Base-by-base conservation (phyloP, 2,797 vertebrate genomes). In the Scomberomorus guttatus region DNA sequence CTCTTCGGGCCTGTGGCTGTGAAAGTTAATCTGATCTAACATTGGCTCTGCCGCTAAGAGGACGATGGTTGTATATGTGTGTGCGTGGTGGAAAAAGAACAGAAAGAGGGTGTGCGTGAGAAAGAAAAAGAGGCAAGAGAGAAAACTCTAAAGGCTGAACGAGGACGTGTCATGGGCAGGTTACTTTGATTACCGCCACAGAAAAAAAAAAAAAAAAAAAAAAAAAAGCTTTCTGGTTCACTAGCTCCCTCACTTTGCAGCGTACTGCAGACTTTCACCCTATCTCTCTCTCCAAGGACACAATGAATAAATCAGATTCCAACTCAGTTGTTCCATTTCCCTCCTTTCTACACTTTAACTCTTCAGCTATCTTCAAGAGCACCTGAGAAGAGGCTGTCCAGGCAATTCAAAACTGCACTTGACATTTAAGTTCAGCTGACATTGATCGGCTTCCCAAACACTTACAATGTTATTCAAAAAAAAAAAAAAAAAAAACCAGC, bases 321-420 rank as follows among this genome's bases (percentile, higher is more conserved):
- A 75, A 94, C 96, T 18, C 96, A 97, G 94, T 96, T 88, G 95
- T 97, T 95, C 96, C 96, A 63, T 98, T 98, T 91, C 96, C 96
- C 84, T 80, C 96, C 93, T 97, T 97, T 91, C 96, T 95, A n/a
- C 96, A 94, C 89, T 98, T 97, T 81, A 95, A 77, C 92, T 97
- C 96, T 81, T 95, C 95, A 32, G 94, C 94, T 81, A 94, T 92
- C 92, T 97, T 97, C 57, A 95, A 97, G 91, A 96, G 96, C 95
- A 97, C 96, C 97, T 97, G 88, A 91, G n/a, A 54, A 80, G 59
- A 56, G 24, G 12, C 46, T 56, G 52, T 22, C 18, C 15, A 48
- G 52, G 50, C 24, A 27, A 34, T 12, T 70, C 20, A 48, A 83
- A 81, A 61, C 58, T 59, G 79, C 87, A 64, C 84, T 88, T 81